These are phyloP conservation scores for Cisticola juncidis DNA, from an alignment of 2,113 vertebrate species.

Conservation along the genomic window DNA sequence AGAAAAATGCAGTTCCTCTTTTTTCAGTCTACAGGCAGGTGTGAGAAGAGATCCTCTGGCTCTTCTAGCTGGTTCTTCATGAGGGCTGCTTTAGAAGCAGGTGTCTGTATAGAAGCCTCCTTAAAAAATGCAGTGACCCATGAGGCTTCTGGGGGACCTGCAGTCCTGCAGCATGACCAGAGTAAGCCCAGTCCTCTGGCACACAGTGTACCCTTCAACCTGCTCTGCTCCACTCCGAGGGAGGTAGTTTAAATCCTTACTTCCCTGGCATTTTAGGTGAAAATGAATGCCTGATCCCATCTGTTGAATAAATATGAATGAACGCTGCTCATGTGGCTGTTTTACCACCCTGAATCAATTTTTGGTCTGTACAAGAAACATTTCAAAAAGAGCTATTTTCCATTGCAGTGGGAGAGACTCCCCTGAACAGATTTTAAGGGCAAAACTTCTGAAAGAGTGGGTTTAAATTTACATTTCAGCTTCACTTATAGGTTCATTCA, in stretches of 20 bases:
- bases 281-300: background rate
- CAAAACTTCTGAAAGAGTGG: background rate
- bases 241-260: background rate
- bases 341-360: background rate
- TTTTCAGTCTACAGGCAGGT: fast-evolving
- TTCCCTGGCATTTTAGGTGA: background rate
- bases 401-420: background rate
- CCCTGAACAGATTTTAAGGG: background rate
- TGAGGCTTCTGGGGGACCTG: background rate
- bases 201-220: fast-evolving
- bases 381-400: background rate
- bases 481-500: constrained; percentile 15
- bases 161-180: background rate
- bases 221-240: background rate
- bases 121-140: background rate
- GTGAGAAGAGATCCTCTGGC: background rate
- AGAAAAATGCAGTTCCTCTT: background rate
- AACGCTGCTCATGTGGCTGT: background rate
- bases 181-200: background rate
- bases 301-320: background rate
- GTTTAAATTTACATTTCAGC: constrained; percentile 21
- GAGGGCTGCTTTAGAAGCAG: background rate
- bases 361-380: background rate
- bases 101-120: background rate
- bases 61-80: background rate